Evolutionary conservation across 2,888 invertebrate genomes (phyloP).

Genomic region (Oegoconia quadripuncta): DNA sequence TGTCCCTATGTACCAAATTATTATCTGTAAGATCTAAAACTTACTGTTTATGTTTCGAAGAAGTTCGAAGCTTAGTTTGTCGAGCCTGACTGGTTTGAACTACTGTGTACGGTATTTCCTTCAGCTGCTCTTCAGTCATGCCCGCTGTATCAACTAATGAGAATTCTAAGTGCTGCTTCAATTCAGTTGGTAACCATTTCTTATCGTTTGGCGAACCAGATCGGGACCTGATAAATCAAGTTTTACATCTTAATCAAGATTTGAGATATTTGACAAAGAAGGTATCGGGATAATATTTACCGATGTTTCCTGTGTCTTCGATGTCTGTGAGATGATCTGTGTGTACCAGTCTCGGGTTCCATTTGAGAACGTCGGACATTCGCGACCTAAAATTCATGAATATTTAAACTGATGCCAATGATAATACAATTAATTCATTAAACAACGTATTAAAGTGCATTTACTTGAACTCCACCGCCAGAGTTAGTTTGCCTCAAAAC

Average conservation of each 20-base stretch:
- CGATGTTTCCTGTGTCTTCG: constrained; percentile 80
- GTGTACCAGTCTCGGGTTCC: constrained; percentile 70
- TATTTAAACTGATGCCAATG: constrained; percentile 1
- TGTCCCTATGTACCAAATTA: no score
- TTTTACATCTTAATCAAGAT: neutral
- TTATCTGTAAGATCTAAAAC: no score
- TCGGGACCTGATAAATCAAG: constrained; percentile 59
- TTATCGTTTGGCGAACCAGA: constrained; percentile 87
- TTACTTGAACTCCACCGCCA: constrained; percentile 70
- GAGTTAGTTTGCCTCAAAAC: constrained; percentile 85
- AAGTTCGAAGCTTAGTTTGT: constrained; percentile 76
- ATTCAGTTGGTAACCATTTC: constrained; percentile 85
- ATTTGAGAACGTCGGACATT: constrained; percentile 81
- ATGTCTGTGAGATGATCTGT: constrained; percentile 80
- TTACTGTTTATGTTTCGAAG: constrained; percentile 67
- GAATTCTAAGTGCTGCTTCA: constrained; percentile 92
- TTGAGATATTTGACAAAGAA: neutral
- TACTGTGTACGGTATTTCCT: constrained; percentile 93
- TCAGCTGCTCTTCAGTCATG: constrained; percentile 91
- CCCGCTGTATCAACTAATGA: constrained; percentile 92
- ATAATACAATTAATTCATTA: neutral
- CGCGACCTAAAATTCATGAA: constrained; percentile 77
- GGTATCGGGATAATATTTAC: constrained; percentile 39
- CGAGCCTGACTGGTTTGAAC: constrained; percentile 86
- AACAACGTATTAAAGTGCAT: constrained; percentile 11